Evolutionary conservation across 2,888 invertebrate genomes (phyloP).

Genomic region (Rhingia rostrata): DNA sequence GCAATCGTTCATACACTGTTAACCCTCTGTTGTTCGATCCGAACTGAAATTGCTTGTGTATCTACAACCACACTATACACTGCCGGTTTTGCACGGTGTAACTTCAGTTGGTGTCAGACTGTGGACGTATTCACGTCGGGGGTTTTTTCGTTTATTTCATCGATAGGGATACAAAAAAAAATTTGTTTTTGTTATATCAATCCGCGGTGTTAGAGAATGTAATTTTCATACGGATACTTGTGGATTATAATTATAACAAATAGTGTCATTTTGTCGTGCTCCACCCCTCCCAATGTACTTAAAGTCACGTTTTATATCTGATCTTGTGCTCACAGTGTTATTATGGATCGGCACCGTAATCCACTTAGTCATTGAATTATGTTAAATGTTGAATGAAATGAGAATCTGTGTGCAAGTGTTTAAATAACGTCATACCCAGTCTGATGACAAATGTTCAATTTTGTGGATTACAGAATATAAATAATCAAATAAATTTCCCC

Average conservation of each 20-base stretch:
- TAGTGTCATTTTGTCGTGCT: not conserved
- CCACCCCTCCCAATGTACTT: constrained; percentile 16
- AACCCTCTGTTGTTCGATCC: constrained; percentile 51
- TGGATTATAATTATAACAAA: constrained; percentile 33
- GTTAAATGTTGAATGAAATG: constrained; percentile 19
- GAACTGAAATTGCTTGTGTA: constrained; percentile 26
- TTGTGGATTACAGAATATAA: constrained; percentile 26
- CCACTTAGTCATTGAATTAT: constrained; percentile 50
- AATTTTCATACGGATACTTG: constrained; percentile 37
- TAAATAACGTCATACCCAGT: constrained; percentile 41
- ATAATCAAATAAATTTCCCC: constrained; percentile 22
- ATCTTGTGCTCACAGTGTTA: constrained; percentile 49
- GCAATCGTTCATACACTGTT: constrained; percentile 53
- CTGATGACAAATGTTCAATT: constrained; percentile 53
- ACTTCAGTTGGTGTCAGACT: constrained; percentile 62
- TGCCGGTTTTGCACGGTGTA: constrained; percentile 40
- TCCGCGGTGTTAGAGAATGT: constrained; percentile 1
- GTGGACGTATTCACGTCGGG: constrained; percentile 37
- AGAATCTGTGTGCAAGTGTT: not conserved
- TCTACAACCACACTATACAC: constrained; percentile 63
- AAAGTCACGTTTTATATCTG: constrained; percentile 53
- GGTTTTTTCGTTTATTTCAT: not conserved
- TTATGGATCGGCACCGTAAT: constrained; percentile 50
- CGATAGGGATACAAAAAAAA: not conserved
- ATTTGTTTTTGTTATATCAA: constrained; percentile 5